Conservation (phyloP, 2,888 invertebrate genomes). For the Conomelus anceps region DNA sequence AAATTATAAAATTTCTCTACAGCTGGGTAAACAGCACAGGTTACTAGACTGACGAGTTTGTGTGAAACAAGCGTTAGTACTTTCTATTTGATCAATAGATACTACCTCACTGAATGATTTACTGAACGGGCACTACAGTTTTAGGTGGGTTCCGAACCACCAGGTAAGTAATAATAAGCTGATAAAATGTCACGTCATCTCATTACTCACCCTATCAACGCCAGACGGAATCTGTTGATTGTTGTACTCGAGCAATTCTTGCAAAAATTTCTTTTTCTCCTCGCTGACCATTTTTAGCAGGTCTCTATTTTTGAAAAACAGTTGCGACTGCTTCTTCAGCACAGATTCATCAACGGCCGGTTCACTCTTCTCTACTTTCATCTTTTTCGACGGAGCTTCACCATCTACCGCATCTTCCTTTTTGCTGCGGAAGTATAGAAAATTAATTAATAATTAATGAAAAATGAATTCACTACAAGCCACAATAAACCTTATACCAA, state of each 20-base stretch:
- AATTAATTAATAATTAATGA: background rate
- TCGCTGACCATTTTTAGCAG: slow-evolving; percentile 42
- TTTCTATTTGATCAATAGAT: too few relatives aligned
- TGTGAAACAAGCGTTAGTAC: too few relatives aligned
- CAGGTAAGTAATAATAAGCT: too few relatives aligned
- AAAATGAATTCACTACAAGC: too few relatives aligned
- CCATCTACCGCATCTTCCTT: slow-evolving; percentile 48
- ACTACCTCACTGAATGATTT: too few relatives aligned
- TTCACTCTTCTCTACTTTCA: slow-evolving; percentile 56
- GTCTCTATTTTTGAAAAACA: slow-evolving; percentile 61
- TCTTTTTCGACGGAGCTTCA: slow-evolving; percentile 56
- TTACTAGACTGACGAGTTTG: too few relatives aligned
- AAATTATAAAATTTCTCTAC: too few relatives aligned
- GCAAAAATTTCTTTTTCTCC: slow-evolving; percentile 57
- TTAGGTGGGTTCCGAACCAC: too few relatives aligned
- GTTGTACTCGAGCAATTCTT: slow-evolving; percentile 62
- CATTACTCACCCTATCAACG: slow-evolving; percentile 55
- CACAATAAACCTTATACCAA: too few relatives aligned
- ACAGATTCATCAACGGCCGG: slow-evolving; percentile 50
- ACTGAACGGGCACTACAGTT: too few relatives aligned
- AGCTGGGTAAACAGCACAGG: too few relatives aligned
- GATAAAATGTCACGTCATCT: too few relatives aligned
- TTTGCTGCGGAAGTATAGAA: slow-evolving; percentile 31
- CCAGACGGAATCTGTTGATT: slow-evolving; percentile 61
- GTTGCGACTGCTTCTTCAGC: slow-evolving; percentile 65